A percentile compares a stretch with the other conserved stretches of the same genome.
phyloP scores from a whole-genome alignment of 2,888 invertebrate genomes.

The Cyclophora albipunctata region DNA sequence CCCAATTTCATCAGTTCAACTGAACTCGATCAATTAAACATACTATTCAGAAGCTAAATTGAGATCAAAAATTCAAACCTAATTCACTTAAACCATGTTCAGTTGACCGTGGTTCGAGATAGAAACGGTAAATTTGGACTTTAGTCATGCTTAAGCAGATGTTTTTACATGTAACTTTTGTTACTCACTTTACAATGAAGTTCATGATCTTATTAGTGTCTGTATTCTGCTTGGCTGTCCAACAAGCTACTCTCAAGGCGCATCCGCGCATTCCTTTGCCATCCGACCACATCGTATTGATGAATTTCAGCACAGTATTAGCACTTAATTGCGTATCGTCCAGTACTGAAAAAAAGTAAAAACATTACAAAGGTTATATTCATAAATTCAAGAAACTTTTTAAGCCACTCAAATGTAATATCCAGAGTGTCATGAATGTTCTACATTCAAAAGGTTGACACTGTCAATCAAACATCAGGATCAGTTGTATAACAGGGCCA shows the following conservation, averaged over 20 bases:
- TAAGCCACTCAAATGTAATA: slow-evolving; percentile 1
- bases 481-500: slow-evolving; percentile 43
- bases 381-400: too few species aligned
- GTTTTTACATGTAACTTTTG: too few species aligned
- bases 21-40: too few species aligned
- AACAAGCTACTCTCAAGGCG: slow-evolving; percentile 48
- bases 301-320: slow-evolving; percentile 36
- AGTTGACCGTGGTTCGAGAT: too few species aligned
- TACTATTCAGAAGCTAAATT: too few species aligned
- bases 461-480: slow-evolving; percentile 20
- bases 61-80: too few species aligned
- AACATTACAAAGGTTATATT: neutral
- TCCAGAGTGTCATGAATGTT: slow-evolving; percentile 23
- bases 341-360: slow-evolving; percentile 29
- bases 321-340: slow-evolving; percentile 41
- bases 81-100: too few species aligned
- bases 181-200: slow-evolving; percentile 40
- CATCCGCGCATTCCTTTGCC: slow-evolving; percentile 39
- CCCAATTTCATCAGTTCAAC: too few species aligned
- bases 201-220: slow-evolving; percentile 31
- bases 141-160: too few species aligned
- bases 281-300: slow-evolving; percentile 37
- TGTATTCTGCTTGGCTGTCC: slow-evolving; percentile 40
- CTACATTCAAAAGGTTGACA: slow-evolving; percentile 34
- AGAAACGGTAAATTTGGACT: too few species aligned